Percentiles rank a stretch among this genome's conserved stretches.
These are phyloP conservation scores for Nomada lathburiana DNA, from an alignment of 2,888 invertebrate genomes.

Conservation along the genomic window DNA sequence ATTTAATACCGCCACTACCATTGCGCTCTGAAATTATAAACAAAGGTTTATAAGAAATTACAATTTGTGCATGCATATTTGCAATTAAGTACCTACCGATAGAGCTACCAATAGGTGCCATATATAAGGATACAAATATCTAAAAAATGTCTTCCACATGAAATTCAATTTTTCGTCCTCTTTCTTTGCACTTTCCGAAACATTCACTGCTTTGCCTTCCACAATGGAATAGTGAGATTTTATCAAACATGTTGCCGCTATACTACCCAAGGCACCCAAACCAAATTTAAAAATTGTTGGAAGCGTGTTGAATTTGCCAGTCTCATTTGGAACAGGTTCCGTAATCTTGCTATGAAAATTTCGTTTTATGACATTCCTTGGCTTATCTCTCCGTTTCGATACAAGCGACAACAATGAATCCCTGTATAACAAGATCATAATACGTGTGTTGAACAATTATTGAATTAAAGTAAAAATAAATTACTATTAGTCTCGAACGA, in stretches of 20 bases:
- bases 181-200: slow-evolving; percentile 33
- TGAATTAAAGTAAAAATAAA: background rate
- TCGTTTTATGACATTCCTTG: slow-evolving; percentile 30
- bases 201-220: slow-evolving; percentile 50
- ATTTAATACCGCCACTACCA: slow-evolving; percentile 94
- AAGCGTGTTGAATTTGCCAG: slow-evolving; percentile 13
- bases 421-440: slow-evolving; percentile 47
- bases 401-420: slow-evolving; percentile 31
- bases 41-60: background rate
- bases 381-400: slow-evolving; percentile 31
- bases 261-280: slow-evolving; percentile 66
- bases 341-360: slow-evolving; percentile 38
- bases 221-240: slow-evolving; percentile 48
- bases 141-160: slow-evolving; percentile 91
- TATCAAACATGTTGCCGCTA: slow-evolving; percentile 59
- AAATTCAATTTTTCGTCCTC: slow-evolving; percentile 84
- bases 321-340: slow-evolving; percentile 1
- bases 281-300: slow-evolving; percentile 61
- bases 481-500: background rate
- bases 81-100: slow-evolving; percentile 87
- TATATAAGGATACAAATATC: slow-evolving; percentile 91
- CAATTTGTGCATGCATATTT: background rate
- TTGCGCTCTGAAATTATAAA: slow-evolving; percentile 89
- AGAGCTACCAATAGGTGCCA: slow-evolving; percentile 92
- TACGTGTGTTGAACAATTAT: background rate